These are phyloP conservation scores for Cyphomyrus discorhynchus DNA, from an alignment of 2,113 vertebrate genomes.

Conservation along the genomic window DNA sequence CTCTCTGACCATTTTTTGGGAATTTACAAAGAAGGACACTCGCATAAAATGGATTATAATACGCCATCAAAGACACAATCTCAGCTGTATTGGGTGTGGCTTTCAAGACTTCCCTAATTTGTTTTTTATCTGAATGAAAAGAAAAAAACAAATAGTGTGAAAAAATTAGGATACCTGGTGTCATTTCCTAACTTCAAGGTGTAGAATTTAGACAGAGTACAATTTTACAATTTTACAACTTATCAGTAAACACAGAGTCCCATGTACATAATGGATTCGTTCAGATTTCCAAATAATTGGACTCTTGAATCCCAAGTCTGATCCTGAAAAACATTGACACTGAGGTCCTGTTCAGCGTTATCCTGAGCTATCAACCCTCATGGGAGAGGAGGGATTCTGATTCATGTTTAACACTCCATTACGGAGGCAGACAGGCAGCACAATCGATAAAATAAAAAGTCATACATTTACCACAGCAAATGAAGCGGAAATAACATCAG, in stretches of 20 bases:
- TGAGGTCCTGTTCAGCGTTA: neutral
- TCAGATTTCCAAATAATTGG: neutral
- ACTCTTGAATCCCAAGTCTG: neutral
- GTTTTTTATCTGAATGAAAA: neutral
- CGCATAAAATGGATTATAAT: neutral
- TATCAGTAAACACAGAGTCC: neutral
- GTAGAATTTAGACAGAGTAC: neutral
- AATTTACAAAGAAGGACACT: constrained; percentile 1
- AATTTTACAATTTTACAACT: neutral
- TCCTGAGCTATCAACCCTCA: neutral
- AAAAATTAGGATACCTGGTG: neutral
- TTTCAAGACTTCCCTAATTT: neutral
- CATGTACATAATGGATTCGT: neutral
- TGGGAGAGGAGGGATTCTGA: constrained; percentile 11
- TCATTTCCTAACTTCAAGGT: neutral
- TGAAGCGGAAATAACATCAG: constrained; percentile 14
- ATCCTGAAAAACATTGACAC: neutral
- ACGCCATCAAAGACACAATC: neutral
- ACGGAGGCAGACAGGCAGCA: constrained; percentile 40
- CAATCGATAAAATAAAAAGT: neutral
- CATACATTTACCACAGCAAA: constrained; percentile 26
- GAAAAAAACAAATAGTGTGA: neutral
- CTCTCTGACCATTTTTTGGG: neutral
- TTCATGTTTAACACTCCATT: constrained; percentile 18
- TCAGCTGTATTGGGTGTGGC: neutral